Evolutionary conservation across 2,797 vertebrate species (phyloP).

Genomic region (Chelon auratus): DNA sequence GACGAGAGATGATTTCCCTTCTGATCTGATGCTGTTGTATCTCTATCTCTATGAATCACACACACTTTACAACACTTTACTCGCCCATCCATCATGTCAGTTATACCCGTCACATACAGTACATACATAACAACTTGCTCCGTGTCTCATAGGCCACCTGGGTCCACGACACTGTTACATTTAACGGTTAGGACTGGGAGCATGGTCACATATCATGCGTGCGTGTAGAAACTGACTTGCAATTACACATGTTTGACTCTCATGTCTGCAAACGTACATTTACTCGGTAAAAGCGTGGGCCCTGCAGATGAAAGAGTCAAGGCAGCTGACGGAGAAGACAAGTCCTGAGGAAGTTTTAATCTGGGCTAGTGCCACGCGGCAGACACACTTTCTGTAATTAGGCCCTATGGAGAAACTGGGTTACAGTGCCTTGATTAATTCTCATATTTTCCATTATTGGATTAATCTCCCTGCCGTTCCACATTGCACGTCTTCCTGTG

Average conservation of each 20-base stretch:
- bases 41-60: constrained; percentile 24
- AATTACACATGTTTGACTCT: neutral
- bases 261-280: constrained; percentile 2
- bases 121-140: neutral
- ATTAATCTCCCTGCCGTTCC: constrained; percentile 59
- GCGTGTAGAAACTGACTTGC: neutral
- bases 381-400: constrained; percentile 57
- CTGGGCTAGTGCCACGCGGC: constrained; percentile 45
- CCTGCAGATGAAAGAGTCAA: constrained; percentile 26
- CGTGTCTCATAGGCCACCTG: constrained; percentile 2
- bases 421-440: constrained; percentile 67
- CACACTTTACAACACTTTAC: neutral
- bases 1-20: neutral
- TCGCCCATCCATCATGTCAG: neutral
- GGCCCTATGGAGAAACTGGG: constrained; percentile 56
- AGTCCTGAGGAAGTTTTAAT: constrained; percentile 33
- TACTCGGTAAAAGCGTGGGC: neutral
- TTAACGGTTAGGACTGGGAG: neutral
- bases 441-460: constrained; percentile 62
- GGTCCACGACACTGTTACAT: neutral
- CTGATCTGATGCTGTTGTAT: constrained; percentile 4
- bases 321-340: constrained; percentile 20
- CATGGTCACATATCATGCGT: neutral
- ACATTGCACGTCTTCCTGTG: constrained; percentile 48
- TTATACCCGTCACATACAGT: constrained; percentile 13